Percentiles rank a stretch among this genome's conserved stretches.
Evolutionary conservation across 2,888 invertebrate genomes (phyloP).

Genomic region (Diogma glabrata): DNA sequence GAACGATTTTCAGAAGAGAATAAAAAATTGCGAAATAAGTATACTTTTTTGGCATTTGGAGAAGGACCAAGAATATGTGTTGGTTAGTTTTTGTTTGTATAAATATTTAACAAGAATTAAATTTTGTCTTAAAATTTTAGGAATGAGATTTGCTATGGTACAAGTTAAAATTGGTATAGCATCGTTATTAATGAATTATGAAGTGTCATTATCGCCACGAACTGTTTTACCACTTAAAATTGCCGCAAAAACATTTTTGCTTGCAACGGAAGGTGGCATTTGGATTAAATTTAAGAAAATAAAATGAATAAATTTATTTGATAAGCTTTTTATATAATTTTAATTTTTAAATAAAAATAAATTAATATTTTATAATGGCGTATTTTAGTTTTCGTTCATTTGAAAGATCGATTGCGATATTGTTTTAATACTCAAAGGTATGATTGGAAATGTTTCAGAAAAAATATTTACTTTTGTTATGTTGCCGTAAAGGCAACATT

Average conservation of each 20-base stretch:
- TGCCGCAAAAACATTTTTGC: neutral
- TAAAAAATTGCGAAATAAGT: constrained; percentile 13
- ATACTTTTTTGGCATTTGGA: constrained; percentile 13
- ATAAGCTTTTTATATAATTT: too few relatives aligned
- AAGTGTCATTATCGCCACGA: neutral
- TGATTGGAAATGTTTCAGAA: too few relatives aligned
- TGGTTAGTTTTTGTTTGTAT: neutral
- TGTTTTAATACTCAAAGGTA: too few relatives aligned
- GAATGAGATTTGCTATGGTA: constrained; percentile 4
- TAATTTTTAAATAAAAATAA: too few relatives aligned
- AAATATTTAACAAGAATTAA: neutral
- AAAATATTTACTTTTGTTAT: too few relatives aligned
- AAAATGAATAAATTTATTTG: too few relatives aligned
- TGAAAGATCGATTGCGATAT: too few relatives aligned
- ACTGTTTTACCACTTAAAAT: constrained; percentile 5
- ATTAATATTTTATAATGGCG: too few relatives aligned
- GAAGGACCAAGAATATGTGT: constrained; percentile 12
- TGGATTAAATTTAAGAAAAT: too few relatives aligned
- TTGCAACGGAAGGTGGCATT: constrained; percentile 8
- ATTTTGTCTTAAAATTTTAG: neutral
- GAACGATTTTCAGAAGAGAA: constrained; percentile 13
- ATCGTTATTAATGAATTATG: constrained; percentile 7
- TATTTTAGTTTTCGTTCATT: too few relatives aligned
- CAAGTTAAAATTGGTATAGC: constrained; percentile 11
- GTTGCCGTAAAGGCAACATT: too few relatives aligned